phyloP scores from a whole-genome alignment of 64 coral and sea anemone species.

The Cladopsammia gracilis region DNA sequence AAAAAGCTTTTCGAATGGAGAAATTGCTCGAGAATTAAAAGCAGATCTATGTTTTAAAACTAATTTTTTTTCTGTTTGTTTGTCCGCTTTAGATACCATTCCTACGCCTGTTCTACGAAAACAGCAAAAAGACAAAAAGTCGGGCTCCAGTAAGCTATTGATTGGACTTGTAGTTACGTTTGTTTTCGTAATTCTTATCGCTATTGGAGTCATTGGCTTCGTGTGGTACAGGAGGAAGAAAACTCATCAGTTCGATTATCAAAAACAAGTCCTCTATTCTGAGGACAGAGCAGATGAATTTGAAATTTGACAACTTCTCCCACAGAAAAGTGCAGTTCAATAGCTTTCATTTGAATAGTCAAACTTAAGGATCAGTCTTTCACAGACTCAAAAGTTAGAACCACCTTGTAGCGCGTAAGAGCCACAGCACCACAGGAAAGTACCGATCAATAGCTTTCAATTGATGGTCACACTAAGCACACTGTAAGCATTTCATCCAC shows the following conservation, averaged over 20 bases:
- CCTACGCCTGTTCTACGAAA: background rate
- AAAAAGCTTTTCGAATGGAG: too few species aligned
- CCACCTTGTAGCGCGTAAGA: too few species aligned
- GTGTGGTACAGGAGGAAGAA: constrained; percentile 13
- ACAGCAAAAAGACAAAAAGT: background rate
- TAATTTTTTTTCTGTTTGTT: background rate
- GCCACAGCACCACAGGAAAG: too few species aligned
- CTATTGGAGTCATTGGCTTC: background rate
- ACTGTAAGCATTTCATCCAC: too few species aligned
- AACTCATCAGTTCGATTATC: constrained; percentile 15
- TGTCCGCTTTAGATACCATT: background rate
- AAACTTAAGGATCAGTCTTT: too few species aligned
- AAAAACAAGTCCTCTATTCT: constrained; percentile 33
- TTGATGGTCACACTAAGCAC: too few species aligned
- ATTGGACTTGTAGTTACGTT: constrained; percentile 3
- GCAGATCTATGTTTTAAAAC: too few species aligned
- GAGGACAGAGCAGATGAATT: constrained; percentile 13
- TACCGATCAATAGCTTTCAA: too few species aligned
- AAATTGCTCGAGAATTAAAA: too few species aligned
- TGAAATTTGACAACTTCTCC: background rate
- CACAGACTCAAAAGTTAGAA: too few species aligned
- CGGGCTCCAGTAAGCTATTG: background rate
- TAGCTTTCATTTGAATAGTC: background rate
- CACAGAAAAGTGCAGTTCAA: background rate
- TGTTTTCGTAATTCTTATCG: background rate